Base-by-base conservation (phyloP, 2,113 vertebrate genomes). In the Todiramphus chloris region DNA sequence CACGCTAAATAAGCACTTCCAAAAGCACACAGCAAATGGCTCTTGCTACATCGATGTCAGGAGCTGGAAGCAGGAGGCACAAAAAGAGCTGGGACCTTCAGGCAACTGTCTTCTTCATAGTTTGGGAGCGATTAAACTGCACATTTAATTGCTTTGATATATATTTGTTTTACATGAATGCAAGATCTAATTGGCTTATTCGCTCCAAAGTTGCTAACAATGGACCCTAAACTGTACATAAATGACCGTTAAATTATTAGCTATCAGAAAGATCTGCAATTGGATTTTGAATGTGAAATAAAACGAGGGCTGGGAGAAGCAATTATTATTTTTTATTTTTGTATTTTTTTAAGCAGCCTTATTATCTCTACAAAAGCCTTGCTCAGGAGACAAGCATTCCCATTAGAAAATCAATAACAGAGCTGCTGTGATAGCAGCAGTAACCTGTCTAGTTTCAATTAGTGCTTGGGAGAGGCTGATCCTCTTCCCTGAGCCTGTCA, bases 131-230 rank as follows among this genome's bases (percentile, higher is more conserved):
- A 95, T 97, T 96, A 82, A 96, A 60, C 78, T 53, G 70, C 76
- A 67, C 72, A 88, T 91, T 94, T 93, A 96, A 97, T 95, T 91
- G 94, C 81, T 74, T 88, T 93, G 85, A 89, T 95, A 75, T 67
- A 35, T 96, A 81, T 97, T 97, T 97, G 95, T 84, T 95, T 95
- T 96, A 89, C 72, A 89, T 91, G 81, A 95, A 93, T 95, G 90
- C 88, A 92, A 83, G 92, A 82, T 94, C 88, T 86, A 95, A 96
- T 95, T 84, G 75, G 83, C 66, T 97, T 85, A 75, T 85, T 96
- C 3, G 0, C 80, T 50, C 74, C 53, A 20, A 72, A 69, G 27
- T 81, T 62, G 50, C 82, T 67, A 83, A 97, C 95, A 95, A 96
- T 86, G 87, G 78, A 77, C 80, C 53, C 55, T 92, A 94, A 95